Evolutionary conservation across 2,888 invertebrate genomes (phyloP), one percentile per base, ranked within the genome.

Genomic region (Argyresthia albistria): DNA sequence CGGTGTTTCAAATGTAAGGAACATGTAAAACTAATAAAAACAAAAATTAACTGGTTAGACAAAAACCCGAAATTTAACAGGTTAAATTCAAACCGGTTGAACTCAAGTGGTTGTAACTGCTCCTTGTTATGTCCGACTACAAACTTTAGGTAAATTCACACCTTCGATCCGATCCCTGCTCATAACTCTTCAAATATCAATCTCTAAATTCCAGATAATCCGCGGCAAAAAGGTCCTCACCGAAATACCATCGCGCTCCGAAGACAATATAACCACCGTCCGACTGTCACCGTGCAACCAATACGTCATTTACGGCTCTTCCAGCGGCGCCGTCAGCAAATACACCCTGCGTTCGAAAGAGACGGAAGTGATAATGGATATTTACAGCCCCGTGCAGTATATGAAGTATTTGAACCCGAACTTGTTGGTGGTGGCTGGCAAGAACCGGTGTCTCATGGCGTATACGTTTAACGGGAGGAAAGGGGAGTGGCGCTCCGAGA

Each of bases 251-350:
- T 76, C 82, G 15, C 75, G 74, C 53, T 59, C 74, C 0, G 73
- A 83, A 46, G 88, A 84, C 37, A 77, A 72, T 50, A 84, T 90
- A 50, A 83, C 80, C 1, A 67, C 68, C 4, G 70, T 90, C 1
- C 78, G 76, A 52, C 77, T 90, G 56, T 84, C 86, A 0, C 80
- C 88, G 0, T 83, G 89, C 67, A 89, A 88, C 58, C 82, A 80
- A 37, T 80, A 83, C 64, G 67, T 90, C 1, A 62, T 90, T 9
- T 90, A 87, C 62, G 83, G 88, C 0, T 75, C 88, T 0, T 73
- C 77, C 12, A 81, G 81, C 0, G 88, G 88, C 1, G 61, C 62
- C 0, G 80, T 90, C 0, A 76, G 75, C 43, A 74, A 81, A 58
- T 88, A 80, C 59, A 76, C 80, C 0, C 61, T 86, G 0, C 65